Evolutionary conservation across 2,888 invertebrate genomes (phyloP).

Genomic region (Eumerus sabulonum): DNA sequence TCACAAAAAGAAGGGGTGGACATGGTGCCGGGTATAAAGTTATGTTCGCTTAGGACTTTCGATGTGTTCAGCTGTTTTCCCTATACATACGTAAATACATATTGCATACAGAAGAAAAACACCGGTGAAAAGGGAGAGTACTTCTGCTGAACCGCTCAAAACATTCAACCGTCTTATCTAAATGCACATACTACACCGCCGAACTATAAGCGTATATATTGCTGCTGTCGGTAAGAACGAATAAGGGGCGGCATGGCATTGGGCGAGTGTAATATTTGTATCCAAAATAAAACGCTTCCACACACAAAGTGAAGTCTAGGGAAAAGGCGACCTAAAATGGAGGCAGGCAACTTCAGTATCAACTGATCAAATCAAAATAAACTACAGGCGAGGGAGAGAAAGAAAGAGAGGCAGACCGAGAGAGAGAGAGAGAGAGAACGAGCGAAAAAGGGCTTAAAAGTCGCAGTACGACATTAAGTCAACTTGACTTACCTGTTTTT

Average conservation of each 20-base stretch:
- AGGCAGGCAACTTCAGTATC: conserved; percentile 40
- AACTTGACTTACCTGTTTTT: conserved; percentile 65
- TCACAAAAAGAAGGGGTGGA: conserved; percentile 15
- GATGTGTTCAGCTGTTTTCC: conserved; percentile 46
- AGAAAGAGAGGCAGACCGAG: too few species aligned
- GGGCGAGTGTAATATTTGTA: too few species aligned
- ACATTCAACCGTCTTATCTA: background rate
- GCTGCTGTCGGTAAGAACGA: too few species aligned
- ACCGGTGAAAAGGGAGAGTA: conserved; percentile 67
- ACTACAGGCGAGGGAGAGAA: background rate
- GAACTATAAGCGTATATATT: too few species aligned
- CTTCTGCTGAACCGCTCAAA: conserved; percentile 20
- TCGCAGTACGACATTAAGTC: conserved; percentile 29
- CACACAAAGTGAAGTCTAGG: background rate
- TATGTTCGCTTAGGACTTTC: conserved; percentile 11
- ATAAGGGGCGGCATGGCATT: too few species aligned
- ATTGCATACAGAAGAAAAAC: conserved; percentile 20
- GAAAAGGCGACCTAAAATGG: conserved; percentile 55
- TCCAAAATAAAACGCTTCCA: conserved; percentile 13
- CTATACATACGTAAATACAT: too few species aligned
- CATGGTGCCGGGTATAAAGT: conserved; percentile 40
- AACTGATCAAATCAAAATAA: conserved; percentile 15
- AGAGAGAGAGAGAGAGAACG: background rate
- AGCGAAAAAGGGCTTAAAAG: conserved; percentile 39
- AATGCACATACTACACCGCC: too few species aligned